phyloP scores from a whole-genome alignment of 2,888 invertebrate genomes.

The Falcaria lacertinaria region DNA sequence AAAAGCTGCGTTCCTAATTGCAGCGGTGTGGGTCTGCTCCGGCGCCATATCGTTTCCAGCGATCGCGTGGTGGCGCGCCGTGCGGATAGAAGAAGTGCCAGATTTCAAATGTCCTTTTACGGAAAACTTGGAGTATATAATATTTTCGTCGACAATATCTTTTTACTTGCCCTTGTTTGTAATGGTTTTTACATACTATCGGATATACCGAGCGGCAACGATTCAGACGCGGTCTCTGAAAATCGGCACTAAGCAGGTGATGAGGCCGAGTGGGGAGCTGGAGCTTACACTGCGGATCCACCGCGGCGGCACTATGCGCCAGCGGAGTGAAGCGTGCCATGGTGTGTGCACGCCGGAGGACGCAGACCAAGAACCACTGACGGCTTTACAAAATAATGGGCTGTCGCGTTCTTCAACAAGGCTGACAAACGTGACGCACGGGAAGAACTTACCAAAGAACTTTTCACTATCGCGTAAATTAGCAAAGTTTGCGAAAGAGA shows the following conservation, averaged over 20 bases:
- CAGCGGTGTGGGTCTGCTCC: constrained; percentile 97
- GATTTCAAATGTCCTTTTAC: constrained; percentile 96
- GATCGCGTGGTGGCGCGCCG: constrained; percentile 97
- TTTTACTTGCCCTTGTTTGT: constrained; percentile 98
- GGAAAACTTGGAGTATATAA: constrained; percentile 96
- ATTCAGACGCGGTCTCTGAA: constrained; percentile 94
- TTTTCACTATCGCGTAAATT: constrained; percentile 95
- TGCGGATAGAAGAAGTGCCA: constrained; percentile 88
- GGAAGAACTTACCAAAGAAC: constrained; percentile 88
- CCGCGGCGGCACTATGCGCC: constrained; percentile 89
- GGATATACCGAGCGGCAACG: constrained; percentile 96
- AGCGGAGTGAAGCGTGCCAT: constrained; percentile 74
- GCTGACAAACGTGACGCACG: constrained; percentile 79
- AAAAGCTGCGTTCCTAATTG: constrained; percentile 92
- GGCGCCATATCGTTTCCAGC: constrained; percentile 99
- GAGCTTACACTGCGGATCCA: constrained; percentile 95
- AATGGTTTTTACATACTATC: constrained; percentile 98
- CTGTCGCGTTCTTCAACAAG: constrained; percentile 85
- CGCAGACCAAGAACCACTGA: constrained; percentile 85
- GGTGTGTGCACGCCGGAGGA: constrained; percentile 84
- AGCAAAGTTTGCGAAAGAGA: constrained; percentile 97
- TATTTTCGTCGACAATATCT: constrained; percentile 98
- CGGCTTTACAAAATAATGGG: constrained; percentile 88
- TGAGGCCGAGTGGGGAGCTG: constrained; percentile 90
- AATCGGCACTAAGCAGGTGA: constrained; percentile 93